Evolutionary conservation across 2,797 vertebrate genomes (phyloP).

Genomic region (Pogonophryne albipinna): DNA sequence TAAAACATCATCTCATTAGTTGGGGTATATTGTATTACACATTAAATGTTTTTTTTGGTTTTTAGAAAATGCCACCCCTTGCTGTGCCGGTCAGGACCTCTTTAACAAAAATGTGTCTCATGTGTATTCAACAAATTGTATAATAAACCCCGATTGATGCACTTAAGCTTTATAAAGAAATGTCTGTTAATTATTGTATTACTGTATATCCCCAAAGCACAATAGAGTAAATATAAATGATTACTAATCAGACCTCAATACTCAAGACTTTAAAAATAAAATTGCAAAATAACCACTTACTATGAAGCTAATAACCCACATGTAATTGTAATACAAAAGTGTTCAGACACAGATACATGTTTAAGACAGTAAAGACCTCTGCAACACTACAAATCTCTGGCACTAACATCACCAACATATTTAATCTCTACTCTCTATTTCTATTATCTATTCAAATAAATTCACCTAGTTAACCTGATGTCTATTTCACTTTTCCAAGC

Average conservation of each 20-base stretch:
- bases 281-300: no score
- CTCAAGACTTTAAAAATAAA: no score
- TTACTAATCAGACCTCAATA: background rate
- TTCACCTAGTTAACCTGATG: background rate
- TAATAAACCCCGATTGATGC: background rate
- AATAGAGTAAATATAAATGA: no score
- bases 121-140: background rate
- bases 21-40: background rate
- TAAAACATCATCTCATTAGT: background rate
- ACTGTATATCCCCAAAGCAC: background rate
- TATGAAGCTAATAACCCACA: background rate
- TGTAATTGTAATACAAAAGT: no score
- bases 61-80: no score
- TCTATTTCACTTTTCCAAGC: constrained; percentile 15
- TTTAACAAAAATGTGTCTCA: background rate
- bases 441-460: background rate
- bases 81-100: background rate
- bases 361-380: background rate
- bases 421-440: background rate
- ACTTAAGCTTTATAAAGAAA: background rate
- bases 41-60: background rate
- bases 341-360: background rate
- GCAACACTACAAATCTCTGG: background rate
- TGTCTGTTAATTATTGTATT: background rate
- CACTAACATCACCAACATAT: background rate